Evolutionary conservation across 2,888 invertebrate genomes (phyloP), one percentile per base, ranked within the genome.

Genomic region (Mystacides longicornis): DNA sequence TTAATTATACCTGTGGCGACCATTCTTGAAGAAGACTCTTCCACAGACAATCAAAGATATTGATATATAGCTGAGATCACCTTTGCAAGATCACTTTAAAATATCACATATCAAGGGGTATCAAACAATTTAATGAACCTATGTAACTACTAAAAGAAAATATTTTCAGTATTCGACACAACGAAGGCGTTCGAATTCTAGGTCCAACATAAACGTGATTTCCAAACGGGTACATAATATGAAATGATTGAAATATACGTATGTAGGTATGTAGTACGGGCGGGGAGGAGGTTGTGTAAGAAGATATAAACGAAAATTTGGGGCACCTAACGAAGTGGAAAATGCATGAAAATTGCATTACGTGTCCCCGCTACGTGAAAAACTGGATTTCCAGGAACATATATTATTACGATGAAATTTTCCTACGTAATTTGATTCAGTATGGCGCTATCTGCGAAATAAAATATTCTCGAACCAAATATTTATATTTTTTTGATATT

Each of bases 301-400:
- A 37, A 37, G 16, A 22, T 14, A 31, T 21, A 21, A n/a, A 22
- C n/a, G 33, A 50, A 52, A 56, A 57, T 45, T 37, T 20, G n/a
- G 33, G 2, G 31, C 21, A 2, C 23, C 18, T 55, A 58, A 58
- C 55, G 52, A 52, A 55, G 49, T 50, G 57, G 23, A 46, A 57
- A 54, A 54, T 54, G 54, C 57, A 54, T 16, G 50, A 51, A 45
- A 54, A 54, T 57, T 57, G 57, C 57, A 57, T 51, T 46, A 51
- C 51, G 54, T 48, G 42, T 19, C 19, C 19, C 51, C 43, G 14
- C 16, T 21, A 45, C 20, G 21, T 45, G 45, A 45, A 19, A 20
- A 45, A 21, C 45, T 3, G 45, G 14, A 21, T 45, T 45, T 19
- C 21, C 20, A 20, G 45, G 20, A 45, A 45, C n/a, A 45, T 16